Base-by-base conservation (phyloP, 2,888 invertebrate species). In the Pediacus dermestoides region DNA sequence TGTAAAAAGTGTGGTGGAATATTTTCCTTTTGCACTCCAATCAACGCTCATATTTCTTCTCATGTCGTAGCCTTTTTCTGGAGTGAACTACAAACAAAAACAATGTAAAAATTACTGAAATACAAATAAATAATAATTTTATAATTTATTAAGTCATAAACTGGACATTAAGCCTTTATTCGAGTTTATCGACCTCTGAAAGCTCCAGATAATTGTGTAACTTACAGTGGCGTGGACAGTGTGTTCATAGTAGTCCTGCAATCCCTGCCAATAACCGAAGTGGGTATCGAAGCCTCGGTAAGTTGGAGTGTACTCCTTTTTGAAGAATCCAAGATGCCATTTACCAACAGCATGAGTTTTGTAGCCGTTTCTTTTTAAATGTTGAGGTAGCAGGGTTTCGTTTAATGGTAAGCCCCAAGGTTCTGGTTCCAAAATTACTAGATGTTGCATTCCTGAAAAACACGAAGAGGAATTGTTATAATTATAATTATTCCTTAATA, bases 321-420 rank as follows among this genome's bases (percentile, higher is more conserved):
- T 73, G 46, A 80, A 82, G 72, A 82, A 88, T 1, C 93, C 93
- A 40, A 93, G 76, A 64, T 88, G 85, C 89, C 89, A 89, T 71
- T 90, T 90, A 8, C 90, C 90, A 8, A 90, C 77, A 21, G 85
- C 80, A 61, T 85, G 82, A 0, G 87, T 87, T 12, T 70, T 67
- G 64, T 89, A 91, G 4, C 88, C 88, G 36, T 73, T 67, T 14
- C 71, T 72, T 57, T 75, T 74, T 33, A 90, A 70, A 66, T 84
- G 80, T 67, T 80, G 70, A 0, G 79, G 78, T 42, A 79, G 52
- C 39, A 78, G 52, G 48, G 74, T 76, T 59, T 77, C 74, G 33
- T 66, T 70, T 2, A 82, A 60, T 0, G 82, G 80, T 6, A 92
- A 64, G 2, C 87, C 88, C 67, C 84, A 81, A 0, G 87, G 86